Percentiles rank a stretch among this genome's conserved stretches.
Conservation (phyloP, 2,113 vertebrate genomes). For the Passer domesticus region DNA sequence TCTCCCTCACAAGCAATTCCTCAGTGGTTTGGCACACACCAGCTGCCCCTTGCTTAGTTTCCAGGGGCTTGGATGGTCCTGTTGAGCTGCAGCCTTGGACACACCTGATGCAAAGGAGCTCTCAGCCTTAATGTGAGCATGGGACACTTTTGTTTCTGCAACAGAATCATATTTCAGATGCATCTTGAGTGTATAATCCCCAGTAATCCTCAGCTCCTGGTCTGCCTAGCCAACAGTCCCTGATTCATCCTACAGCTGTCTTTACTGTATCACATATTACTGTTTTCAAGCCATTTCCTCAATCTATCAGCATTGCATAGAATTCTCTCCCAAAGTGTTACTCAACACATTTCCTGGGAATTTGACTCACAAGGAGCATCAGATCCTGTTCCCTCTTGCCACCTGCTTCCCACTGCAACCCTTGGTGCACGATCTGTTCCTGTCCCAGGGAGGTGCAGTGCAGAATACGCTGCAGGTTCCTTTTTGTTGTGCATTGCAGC, state of each 20-base stretch:
- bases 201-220: conserved; percentile 29
- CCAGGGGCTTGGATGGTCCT: not conserved
- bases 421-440: accelerated
- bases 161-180: conserved; percentile 4
- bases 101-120: not conserved
- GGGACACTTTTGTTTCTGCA: not conserved
- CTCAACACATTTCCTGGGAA: not conserved
- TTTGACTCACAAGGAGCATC: not conserved
- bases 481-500: not conserved
- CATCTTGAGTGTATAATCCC: conserved; percentile 31
- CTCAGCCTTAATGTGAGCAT: not conserved
- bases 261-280: not conserved
- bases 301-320: not conserved
- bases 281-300: conserved; percentile 30
- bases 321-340: not conserved
- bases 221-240: conserved; percentile 18
- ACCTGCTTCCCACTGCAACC: not conserved
- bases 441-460: not conserved
- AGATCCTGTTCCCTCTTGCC: not conserved
- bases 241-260: conserved; percentile 31
- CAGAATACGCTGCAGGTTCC: not conserved
- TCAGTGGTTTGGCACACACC: not conserved
- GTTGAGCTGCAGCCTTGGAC: not conserved
- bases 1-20: not conserved
- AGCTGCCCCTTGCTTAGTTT: not conserved